phyloP scores from a whole-genome alignment of 2,797 vertebrate genomes.

The Nannoperca australis region DNA sequence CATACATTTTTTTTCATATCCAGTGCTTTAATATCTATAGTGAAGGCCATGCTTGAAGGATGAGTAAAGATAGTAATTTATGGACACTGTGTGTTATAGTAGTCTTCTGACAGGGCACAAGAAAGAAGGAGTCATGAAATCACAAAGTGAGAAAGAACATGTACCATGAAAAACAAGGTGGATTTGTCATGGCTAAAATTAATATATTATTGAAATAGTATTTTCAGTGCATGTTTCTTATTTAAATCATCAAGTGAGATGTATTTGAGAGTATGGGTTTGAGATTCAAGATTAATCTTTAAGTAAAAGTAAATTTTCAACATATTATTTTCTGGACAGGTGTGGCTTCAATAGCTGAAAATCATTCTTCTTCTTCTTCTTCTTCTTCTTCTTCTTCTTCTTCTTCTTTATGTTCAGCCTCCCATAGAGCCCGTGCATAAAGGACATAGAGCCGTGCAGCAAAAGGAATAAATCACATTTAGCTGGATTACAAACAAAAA shows the following conservation, averaged over 20 bases:
- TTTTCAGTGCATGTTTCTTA: not conserved
- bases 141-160: conserved; percentile 10
- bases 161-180: not conserved
- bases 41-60: conserved; percentile 25
- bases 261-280: not conserved
- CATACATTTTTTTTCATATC: not conserved
- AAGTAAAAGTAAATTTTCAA: not conserved
- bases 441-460: not conserved
- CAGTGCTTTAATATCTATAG: conserved; percentile 1
- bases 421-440: not conserved
- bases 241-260: not conserved
- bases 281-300: not conserved
- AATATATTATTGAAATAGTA: not conserved
- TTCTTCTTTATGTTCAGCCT: not conserved
- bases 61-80: conserved; percentile 62
- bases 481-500: conserved; percentile 17
- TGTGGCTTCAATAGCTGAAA: not conserved
- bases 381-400: no score
- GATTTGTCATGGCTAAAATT: not conserved
- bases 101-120: conserved; percentile 42
- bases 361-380: not conserved
- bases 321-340: not conserved
- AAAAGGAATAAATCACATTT: conserved; percentile 13
- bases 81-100: conserved; percentile 55
- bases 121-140: conserved; percentile 49